Percentiles rank a stretch among this genome's conserved stretches.
Conservation (phyloP, 2,888 invertebrate species). For the Opisthograptis luteolata region DNA sequence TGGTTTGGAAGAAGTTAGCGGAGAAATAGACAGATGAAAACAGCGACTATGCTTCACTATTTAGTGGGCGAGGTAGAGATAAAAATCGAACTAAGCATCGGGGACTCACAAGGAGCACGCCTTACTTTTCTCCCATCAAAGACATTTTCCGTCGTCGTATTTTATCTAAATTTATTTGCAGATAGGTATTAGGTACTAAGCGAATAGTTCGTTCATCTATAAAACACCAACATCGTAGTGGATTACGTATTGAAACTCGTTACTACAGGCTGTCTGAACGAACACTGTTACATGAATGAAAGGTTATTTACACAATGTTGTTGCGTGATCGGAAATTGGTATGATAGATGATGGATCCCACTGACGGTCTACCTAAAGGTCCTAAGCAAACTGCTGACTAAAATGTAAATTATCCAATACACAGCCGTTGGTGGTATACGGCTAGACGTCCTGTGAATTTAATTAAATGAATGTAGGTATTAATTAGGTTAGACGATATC, state of each 20-base stretch:
- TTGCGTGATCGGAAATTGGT: conserved; percentile 14
- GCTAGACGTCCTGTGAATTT: conserved; percentile 10
- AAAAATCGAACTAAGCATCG: too few relatives aligned
- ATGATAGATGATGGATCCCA: conserved; percentile 11
- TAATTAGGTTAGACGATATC: neutral
- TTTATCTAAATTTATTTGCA: neutral
- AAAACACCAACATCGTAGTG: conserved; percentile 3
- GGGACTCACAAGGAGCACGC: too few relatives aligned
- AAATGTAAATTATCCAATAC: conserved; percentile 6
- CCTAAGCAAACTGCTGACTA: conserved; percentile 4
- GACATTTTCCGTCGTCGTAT: too few relatives aligned
- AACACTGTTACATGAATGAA: conserved; percentile 11
- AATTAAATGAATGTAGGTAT: conserved; percentile 8
- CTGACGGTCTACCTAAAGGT: conserved; percentile 7
- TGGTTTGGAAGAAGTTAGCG: too few relatives aligned
- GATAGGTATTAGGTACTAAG: neutral
- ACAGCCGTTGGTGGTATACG: neutral
- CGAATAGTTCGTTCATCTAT: neutral
- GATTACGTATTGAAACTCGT: conserved; percentile 3
- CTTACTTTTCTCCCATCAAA: too few relatives aligned
- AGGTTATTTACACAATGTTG: conserved; percentile 6
- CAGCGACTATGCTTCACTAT: too few relatives aligned
- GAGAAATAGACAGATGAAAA: too few relatives aligned
- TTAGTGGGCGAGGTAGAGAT: too few relatives aligned
- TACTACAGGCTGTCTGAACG: conserved; percentile 7